Conservation (phyloP, 2,113 vertebrate genomes). For the Oncorhynchus tshawytscha region DNA sequence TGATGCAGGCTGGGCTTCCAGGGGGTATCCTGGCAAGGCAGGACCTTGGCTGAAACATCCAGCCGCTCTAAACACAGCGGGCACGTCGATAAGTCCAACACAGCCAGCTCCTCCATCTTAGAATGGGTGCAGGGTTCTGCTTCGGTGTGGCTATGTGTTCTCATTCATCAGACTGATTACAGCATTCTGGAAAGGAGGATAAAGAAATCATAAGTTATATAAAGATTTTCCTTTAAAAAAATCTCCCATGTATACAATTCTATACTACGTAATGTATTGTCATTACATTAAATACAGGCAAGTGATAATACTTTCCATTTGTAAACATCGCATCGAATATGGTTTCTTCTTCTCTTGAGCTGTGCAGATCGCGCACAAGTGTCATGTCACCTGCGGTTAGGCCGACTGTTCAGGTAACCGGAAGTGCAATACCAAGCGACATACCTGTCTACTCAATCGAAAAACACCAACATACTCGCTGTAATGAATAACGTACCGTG, state of each 20-base stretch:
- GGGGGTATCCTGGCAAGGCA: slow-evolving; percentile 97
- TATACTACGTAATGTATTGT: neutral
- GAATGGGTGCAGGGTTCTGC: slow-evolving; percentile 7
- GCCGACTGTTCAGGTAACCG: neutral
- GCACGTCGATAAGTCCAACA: slow-evolving; percentile 86
- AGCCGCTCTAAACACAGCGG: slow-evolving; percentile 86
- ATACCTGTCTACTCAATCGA: neutral
- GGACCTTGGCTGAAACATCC: slow-evolving; percentile 84
- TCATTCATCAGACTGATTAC: slow-evolving; percentile 36
- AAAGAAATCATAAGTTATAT: neutral
- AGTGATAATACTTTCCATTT: too few species aligned
- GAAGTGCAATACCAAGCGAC: neutral
- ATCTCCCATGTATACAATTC: too few species aligned
- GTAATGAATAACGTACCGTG: neutral
- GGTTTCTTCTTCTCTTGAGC: neutral
- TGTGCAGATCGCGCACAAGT: neutral
- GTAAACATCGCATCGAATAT: too few species aligned
- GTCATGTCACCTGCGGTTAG: neutral
- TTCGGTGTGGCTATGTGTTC: slow-evolving; percentile 8
- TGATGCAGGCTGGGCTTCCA: slow-evolving; percentile 86
- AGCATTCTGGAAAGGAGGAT: slow-evolving; percentile 42
- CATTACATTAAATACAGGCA: neutral
- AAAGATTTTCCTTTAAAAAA: too few species aligned
- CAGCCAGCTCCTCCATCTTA: slow-evolving; percentile 83
- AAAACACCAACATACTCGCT: neutral